A percentile compares a stretch with the other conserved stretches of the same genome.
These are phyloP conservation scores for Chaenodraco wilsoni DNA, from an alignment of 2,797 vertebrate species.

Conservation along the genomic window DNA sequence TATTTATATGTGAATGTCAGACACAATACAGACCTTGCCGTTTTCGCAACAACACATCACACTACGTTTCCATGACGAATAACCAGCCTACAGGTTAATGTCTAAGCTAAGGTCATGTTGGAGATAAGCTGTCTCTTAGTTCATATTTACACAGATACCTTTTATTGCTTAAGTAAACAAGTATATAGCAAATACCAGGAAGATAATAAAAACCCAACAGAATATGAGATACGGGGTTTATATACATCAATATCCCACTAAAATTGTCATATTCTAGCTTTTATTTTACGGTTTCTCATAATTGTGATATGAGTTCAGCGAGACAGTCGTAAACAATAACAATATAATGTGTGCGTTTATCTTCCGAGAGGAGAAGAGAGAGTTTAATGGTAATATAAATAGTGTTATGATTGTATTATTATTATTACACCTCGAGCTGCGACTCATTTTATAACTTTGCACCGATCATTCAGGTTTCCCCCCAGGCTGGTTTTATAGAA, in stretches of 20 bases:
- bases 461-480: slow-evolving; percentile 1
- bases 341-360: neutral
- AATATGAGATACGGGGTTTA: slow-evolving; percentile 6
- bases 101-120: slow-evolving; percentile 27
- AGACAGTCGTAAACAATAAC: neutral
- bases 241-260: neutral
- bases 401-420: slow-evolving; percentile 14
- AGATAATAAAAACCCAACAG: slow-evolving; percentile 18
- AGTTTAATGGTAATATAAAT: slow-evolving; percentile 10
- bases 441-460: neutral
- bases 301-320: neutral
- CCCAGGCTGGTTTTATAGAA: neutral
- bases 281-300: slow-evolving; percentile 37
- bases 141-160: slow-evolving; percentile 14
- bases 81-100: neutral
- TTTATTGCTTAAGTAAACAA: slow-evolving; percentile 1
- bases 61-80: neutral
- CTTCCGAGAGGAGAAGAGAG: neutral
- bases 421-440: neutral
- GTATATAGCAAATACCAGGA: neutral
- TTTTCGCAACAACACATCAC: slow-evolving; percentile 21
- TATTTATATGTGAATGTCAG: slow-evolving; percentile 14
- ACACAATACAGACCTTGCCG: neutral
- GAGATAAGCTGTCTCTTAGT: slow-evolving; percentile 28
- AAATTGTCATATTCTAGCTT: slow-evolving; percentile 9